Evolutionary conservation across 1,140 invertebrate species (phyloP), one percentile per base, ranked within the genome.

Genomic region (Drosophila bipectinata): DNA sequence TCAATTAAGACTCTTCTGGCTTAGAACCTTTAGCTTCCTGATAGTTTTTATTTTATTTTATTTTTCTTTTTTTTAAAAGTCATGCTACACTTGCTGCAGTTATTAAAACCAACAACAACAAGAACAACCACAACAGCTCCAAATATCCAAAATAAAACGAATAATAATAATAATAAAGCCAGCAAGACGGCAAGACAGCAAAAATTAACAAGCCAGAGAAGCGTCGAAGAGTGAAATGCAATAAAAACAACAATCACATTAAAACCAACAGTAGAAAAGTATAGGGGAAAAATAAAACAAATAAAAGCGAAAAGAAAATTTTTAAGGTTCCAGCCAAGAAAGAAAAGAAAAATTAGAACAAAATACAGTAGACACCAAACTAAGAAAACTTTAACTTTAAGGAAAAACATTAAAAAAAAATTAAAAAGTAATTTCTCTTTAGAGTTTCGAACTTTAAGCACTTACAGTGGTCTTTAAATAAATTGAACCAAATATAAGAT

Each of bases 101-200:
- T 77, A 71, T 77, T 69, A 77, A 77, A 74, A 79, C 59, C 69
- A 72, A 62, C 39, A 41, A 15, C 6, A 41, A 41, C 2, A 15
- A 30, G 12, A 9, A 14, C 14, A 41, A 18, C 18, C 18, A 18
- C 18, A 18, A 18, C 18, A 18, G n/a, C 14, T 39, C n/a, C 37
- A n/a, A 39, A 39, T 10, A 10, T 39, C 21, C 21, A 21, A 39
- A n/a, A 41, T n/a, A 78, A 75, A 41, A 71, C 61, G 57, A 58
- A 61, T 37, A 37, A 37, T 10, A 37, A 37, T 10, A 37, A 37
- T 37, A 37, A 37, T 37, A 37, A 37, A 37, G 14, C 39, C 14
- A 9, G 55, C 10, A 49, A 60, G 49, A 9, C 39, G 5, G 32
- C 14, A 49, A 60, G 49, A 9, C 39, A 6, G 32, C 21, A 51